Conservation (phyloP, 2,797 vertebrate genomes). For the Pogoniulus pusillus region DNA sequence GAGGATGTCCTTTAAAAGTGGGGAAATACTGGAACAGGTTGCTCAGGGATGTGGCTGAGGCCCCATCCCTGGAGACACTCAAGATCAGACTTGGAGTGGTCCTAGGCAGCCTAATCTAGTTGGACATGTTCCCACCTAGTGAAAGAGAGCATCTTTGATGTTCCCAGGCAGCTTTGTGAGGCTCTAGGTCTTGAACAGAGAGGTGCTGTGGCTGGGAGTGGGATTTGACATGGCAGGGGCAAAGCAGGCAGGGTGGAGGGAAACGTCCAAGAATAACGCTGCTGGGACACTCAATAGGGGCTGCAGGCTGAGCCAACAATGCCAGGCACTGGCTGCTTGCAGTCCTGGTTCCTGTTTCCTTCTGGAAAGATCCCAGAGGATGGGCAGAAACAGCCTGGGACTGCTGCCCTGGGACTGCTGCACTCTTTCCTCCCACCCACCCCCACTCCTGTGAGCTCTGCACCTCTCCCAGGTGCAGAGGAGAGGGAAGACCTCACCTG, state of each 20-base stretch:
- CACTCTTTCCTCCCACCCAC: not conserved
- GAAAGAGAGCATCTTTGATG: fast-evolving
- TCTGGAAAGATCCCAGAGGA: not conserved
- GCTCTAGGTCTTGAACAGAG: fast-evolving
- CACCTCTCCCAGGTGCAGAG: not conserved
- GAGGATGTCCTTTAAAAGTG: too few species aligned
- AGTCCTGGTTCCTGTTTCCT: not conserved
- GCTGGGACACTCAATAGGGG: not conserved
- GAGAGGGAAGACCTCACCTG: fast-evolving
- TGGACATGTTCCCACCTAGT: too few species aligned
- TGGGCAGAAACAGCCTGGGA: not conserved
- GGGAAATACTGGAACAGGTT: too few species aligned
- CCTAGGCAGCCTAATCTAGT: too few species aligned
- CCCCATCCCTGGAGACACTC: too few species aligned
- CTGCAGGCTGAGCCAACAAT: fast-evolving
- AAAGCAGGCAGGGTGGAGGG: not conserved
- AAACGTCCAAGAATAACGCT: fast-evolving
- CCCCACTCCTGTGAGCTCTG: fast-evolving
- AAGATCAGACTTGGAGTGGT: too few species aligned
- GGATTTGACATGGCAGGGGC: not conserved
- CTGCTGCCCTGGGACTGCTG: not conserved
- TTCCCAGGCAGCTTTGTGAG: fast-evolving
- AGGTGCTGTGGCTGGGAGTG: fast-evolving
- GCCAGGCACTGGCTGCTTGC: not conserved
- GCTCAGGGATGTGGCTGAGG: too few species aligned